Conservation (phyloP, 2,888 invertebrate genomes). For the Synanthedon andrenaeformis region DNA sequence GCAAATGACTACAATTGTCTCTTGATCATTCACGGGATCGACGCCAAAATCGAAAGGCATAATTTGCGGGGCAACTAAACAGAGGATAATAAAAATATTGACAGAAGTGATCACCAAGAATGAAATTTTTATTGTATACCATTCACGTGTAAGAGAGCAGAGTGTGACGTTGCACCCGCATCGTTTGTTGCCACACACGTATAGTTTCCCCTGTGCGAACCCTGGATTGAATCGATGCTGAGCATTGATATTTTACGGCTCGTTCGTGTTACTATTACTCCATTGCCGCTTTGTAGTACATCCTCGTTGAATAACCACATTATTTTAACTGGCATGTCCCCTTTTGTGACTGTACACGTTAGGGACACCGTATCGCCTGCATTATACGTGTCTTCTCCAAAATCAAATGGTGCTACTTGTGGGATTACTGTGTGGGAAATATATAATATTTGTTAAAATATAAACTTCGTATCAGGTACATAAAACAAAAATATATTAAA, state of each 20-base stretch:
- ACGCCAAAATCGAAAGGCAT: slow-evolving; percentile 79
- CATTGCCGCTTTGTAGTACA: slow-evolving; percentile 38
- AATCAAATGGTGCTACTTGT: slow-evolving; percentile 73
- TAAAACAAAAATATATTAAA: slow-evolving; percentile 1
- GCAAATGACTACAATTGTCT: slow-evolving; percentile 77
- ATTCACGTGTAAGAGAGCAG: slow-evolving; percentile 54
- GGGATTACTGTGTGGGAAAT: slow-evolving; percentile 57
- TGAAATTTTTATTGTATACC: slow-evolving; percentile 29
- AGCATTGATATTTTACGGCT: slow-evolving; percentile 62
- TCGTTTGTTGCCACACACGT: slow-evolving; percentile 66
- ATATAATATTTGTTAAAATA: background rate
- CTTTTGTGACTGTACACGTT: slow-evolving; percentile 75
- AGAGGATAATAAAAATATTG: slow-evolving; percentile 8
- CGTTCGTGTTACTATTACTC: slow-evolving; percentile 54
- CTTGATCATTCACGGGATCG: slow-evolving; percentile 76
- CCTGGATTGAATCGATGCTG: slow-evolving; percentile 64
- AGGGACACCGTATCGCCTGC: slow-evolving; percentile 73
- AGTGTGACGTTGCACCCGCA: slow-evolving; percentile 53
- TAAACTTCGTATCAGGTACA: slow-evolving; percentile 2
- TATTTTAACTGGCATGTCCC: slow-evolving; percentile 78
- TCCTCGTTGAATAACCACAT: slow-evolving; percentile 69
- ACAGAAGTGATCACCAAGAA: slow-evolving; percentile 4
- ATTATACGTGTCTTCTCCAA: slow-evolving; percentile 73
- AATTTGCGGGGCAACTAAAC: slow-evolving; percentile 77
- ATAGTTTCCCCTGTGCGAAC: slow-evolving; percentile 62